A percentile compares a stretch with the other conserved stretches of the same genome.
These are phyloP conservation scores for Drosophila repletoides DNA, from an alignment of 1,140 invertebrate species.

Conservation along the genomic window DNA sequence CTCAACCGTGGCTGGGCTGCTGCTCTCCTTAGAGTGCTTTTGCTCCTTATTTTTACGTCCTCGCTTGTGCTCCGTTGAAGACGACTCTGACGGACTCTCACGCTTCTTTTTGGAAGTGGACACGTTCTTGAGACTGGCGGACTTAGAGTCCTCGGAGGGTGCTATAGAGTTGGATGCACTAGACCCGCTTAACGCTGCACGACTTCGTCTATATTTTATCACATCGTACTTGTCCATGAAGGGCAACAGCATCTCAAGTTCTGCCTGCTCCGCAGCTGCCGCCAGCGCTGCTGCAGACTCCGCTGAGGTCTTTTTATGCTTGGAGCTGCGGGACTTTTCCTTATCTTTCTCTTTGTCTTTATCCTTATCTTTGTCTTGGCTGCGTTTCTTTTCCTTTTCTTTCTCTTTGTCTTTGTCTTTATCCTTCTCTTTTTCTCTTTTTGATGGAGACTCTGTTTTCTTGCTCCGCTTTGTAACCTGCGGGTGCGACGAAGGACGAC, in stretches of 20 bases:
- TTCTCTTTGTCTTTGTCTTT: constrained; percentile 31
- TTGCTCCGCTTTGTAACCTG: constrained; percentile 25
- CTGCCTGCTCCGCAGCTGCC: constrained; percentile 63
- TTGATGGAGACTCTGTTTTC: constrained; percentile 20
- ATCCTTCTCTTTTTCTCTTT: constrained; percentile 52
- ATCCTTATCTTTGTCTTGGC: constrained; percentile 31
- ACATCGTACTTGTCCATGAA: constrained; percentile 85
- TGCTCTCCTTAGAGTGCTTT: constrained; percentile 47
- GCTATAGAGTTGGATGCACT: constrained; percentile 51
- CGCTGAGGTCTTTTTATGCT: constrained; percentile 64
- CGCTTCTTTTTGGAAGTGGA: constrained; percentile 47
- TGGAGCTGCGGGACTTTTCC: constrained; percentile 34
- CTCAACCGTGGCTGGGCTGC: constrained; percentile 19
- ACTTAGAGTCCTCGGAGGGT: constrained; percentile 54
- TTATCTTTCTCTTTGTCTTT: constrained; percentile 46
- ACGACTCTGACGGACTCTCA: constrained; percentile 36
- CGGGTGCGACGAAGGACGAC: constrained; percentile 26
- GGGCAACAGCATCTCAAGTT: constrained; percentile 70
- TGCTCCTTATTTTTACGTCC: constrained; percentile 55
- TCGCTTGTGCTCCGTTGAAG: constrained; percentile 49
- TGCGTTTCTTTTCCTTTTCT: constrained; percentile 33
- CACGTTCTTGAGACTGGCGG: constrained; percentile 38
- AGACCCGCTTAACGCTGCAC: constrained; percentile 58
- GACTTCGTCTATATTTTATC: constrained; percentile 86
- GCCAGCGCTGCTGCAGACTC: constrained; percentile 56